Percentiles rank a stretch among this genome's conserved stretches.
phyloP scores from a whole-genome alignment of 2,113 vertebrate genomes.

The Rhegmatorhina hoffmannsi region DNA sequence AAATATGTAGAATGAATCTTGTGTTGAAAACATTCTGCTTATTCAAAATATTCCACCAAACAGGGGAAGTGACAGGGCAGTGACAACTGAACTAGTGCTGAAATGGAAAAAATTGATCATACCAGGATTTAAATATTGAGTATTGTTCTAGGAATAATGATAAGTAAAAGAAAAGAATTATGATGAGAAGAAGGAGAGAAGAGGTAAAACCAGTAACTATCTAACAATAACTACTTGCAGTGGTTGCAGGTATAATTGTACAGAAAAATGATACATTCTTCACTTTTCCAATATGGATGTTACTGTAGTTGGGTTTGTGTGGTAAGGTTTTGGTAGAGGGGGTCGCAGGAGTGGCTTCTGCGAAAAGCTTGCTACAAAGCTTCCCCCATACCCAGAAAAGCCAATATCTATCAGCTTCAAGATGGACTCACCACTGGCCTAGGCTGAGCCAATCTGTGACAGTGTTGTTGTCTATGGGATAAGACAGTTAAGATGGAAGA shows the following conservation, averaged over 20 bases:
- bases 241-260: not conserved
- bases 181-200: not conserved
- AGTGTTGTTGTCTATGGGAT: not conserved
- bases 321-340: not conserved
- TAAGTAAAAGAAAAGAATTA: not conserved
- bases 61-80: not conserved
- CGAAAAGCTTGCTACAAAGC: not conserved
- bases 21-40: not conserved
- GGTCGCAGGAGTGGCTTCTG: not conserved
- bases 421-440: rapidly evolving
- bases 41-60: not conserved
- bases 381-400: rapidly evolving
- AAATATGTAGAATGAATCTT: not conserved
- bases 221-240: not conserved
- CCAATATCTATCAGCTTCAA: not conserved
- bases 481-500: not conserved
- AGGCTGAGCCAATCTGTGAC: not conserved
- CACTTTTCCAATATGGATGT: not conserved
- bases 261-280: not conserved
- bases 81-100: not conserved
- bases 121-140: not conserved
- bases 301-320: not conserved
- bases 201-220: not conserved
- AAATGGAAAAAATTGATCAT: not conserved
- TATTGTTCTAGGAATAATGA: not conserved